These are phyloP conservation scores for Centropus bengalensis DNA, from an alignment of 2,113 vertebrate genomes.

Conservation along the genomic window DNA sequence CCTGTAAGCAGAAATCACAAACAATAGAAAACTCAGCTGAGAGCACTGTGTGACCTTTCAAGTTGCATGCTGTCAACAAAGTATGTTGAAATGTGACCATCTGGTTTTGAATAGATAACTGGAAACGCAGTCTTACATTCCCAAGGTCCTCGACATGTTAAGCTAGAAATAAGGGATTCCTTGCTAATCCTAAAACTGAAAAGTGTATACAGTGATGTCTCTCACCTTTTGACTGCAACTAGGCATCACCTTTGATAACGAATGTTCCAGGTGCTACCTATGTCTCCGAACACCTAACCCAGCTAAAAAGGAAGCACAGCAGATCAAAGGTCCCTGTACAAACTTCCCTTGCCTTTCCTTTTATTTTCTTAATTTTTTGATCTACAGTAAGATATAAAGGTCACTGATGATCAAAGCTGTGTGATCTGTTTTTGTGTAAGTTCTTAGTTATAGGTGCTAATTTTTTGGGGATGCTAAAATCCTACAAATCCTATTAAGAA, in stretches of 20 bases:
- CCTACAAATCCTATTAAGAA: neutral
- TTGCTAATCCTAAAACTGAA: neutral
- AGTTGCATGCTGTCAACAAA: conserved; percentile 17
- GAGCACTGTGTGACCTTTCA: conserved; percentile 37
- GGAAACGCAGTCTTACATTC: conserved; percentile 31
- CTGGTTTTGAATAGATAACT: conserved; percentile 52
- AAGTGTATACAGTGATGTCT: neutral
- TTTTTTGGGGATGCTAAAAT: neutral
- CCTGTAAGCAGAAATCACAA: conserved; percentile 5
- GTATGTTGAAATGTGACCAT: conserved; percentile 46
- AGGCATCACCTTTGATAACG: neutral
- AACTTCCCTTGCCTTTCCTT: rapidly evolving
- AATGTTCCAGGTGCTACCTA: neutral
- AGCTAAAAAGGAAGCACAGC: neutral
- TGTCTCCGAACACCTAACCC: neutral
- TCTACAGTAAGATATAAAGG: neutral
- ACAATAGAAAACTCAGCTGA: conserved; percentile 49
- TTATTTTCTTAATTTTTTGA: neutral
- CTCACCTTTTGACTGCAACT: neutral
- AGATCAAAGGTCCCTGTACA: neutral
- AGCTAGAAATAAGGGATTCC: neutral
- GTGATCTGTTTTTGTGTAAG: neutral
- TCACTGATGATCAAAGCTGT: neutral
- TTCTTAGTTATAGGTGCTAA: neutral
- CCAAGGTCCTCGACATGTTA: neutral